phyloP scores from a whole-genome alignment of 2,888 invertebrate species.

The Eustalomyia histrio region DNA sequence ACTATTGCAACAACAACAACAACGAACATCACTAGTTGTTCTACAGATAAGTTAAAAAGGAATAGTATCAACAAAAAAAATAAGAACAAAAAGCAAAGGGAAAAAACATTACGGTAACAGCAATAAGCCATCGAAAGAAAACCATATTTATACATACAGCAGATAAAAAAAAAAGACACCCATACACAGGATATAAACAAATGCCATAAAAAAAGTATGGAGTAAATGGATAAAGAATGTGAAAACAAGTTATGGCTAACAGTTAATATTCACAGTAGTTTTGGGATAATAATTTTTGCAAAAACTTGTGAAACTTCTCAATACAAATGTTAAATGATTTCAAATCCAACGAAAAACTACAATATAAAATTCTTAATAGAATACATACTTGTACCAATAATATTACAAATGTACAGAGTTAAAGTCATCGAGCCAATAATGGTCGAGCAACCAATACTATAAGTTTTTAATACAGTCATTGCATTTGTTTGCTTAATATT shows the following conservation, averaged over 20 bases:
- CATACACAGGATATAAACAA: neutral
- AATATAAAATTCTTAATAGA: too few species aligned
- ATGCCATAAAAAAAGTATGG: neutral
- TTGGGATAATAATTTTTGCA: neutral
- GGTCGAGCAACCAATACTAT: too few species aligned
- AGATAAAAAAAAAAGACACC: neutral
- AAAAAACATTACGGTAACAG: neutral
- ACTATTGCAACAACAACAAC: neutral
- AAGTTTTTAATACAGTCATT: too few species aligned
- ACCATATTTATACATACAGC: neutral
- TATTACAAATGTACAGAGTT: too few species aligned
- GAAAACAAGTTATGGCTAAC: constrained; percentile 1
- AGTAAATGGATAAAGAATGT: neutral
- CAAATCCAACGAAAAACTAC: too few species aligned
- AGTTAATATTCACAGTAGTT: neutral
- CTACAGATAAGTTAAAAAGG: neutral
- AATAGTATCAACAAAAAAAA: neutral
- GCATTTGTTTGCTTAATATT: too few species aligned
- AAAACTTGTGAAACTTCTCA: too few species aligned
- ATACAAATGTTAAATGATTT: too few species aligned
- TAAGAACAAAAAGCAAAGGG: neutral
- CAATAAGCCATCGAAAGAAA: constrained; percentile 2
- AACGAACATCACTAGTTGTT: neutral
- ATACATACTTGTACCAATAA: too few species aligned
- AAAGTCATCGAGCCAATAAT: too few species aligned